phyloP scores from a whole-genome alignment of 2,113 vertebrate species.

The Hippolais icterina region DNA sequence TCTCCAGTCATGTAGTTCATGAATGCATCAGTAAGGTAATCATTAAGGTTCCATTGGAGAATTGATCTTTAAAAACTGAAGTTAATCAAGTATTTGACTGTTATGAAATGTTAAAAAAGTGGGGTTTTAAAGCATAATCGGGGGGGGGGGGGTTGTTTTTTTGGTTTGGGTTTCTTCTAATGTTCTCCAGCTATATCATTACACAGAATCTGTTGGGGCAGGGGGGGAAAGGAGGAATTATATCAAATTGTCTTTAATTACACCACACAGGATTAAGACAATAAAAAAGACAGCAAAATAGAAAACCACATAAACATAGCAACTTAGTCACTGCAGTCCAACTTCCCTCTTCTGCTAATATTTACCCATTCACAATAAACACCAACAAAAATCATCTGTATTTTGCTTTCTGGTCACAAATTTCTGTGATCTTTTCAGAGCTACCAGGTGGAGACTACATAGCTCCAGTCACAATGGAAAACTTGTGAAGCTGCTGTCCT shows the following conservation, averaged over 20 bases:
- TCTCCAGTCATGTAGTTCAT: background rate
- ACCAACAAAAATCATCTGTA: background rate
- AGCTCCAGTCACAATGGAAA: background rate
- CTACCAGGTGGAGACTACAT: background rate
- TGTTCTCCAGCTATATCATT: background rate
- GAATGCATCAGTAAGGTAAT: background rate
- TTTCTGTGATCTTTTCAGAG: background rate
- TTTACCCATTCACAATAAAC: background rate
- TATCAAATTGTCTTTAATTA: background rate
- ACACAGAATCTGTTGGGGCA: background rate
- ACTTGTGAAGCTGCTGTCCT: background rate
- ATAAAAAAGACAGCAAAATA: background rate
- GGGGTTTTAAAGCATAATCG: background rate
- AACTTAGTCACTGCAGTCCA: background rate
- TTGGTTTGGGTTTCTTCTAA: background rate
- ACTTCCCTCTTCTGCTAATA: background rate
- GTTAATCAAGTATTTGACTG: background rate
- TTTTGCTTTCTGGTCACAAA: background rate
- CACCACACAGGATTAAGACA: background rate
- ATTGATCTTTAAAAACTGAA: background rate
- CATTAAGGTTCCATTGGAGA: background rate
- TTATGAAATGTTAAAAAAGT: background rate
- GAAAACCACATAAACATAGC: background rate
- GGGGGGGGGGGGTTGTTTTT: accelerated
- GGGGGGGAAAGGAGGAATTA: too few relatives aligned